Evolutionary conservation across 2,113 vertebrate genomes (phyloP).

Genomic region (Petaurus breviceps): DNA sequence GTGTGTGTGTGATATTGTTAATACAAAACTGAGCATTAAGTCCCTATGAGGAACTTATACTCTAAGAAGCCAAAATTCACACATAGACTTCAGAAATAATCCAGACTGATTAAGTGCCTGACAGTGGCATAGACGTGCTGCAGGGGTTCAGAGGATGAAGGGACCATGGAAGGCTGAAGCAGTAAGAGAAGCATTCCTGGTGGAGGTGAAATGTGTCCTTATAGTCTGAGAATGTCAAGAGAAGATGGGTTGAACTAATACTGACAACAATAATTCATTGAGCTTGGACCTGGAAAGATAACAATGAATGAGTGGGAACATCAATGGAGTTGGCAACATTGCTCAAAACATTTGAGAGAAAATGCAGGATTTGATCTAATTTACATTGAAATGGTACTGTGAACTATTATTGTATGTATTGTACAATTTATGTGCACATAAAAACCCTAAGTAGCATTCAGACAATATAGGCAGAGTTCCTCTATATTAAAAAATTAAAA

Average conservation of each 20-base stretch:
- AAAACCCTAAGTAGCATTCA: background rate
- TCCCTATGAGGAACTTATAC: background rate
- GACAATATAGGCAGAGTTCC: background rate
- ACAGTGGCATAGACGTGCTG: background rate
- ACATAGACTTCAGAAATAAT: background rate
- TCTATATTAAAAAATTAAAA: background rate
- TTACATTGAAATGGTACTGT: background rate
- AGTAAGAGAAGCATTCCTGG: background rate
- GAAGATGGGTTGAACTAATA: background rate
- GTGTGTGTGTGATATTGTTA: background rate
- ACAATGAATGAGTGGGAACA: background rate
- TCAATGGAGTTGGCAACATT: background rate
- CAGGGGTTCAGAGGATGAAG: background rate
- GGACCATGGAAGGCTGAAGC: background rate
- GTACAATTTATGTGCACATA: background rate
- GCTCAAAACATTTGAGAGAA: background rate
- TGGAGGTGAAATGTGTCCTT: background rate
- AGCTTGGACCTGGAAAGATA: background rate
- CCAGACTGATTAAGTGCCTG: background rate
- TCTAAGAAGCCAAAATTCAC: background rate
- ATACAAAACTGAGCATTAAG: no score
- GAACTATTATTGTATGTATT: background rate
- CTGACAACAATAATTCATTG: background rate
- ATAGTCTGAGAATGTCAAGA: background rate
- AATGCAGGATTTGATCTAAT: background rate